Evolutionary conservation across 2,888 invertebrate genomes (phyloP), one percentile per base, ranked within the genome.

Genomic region (Cabera pusaria): DNA sequence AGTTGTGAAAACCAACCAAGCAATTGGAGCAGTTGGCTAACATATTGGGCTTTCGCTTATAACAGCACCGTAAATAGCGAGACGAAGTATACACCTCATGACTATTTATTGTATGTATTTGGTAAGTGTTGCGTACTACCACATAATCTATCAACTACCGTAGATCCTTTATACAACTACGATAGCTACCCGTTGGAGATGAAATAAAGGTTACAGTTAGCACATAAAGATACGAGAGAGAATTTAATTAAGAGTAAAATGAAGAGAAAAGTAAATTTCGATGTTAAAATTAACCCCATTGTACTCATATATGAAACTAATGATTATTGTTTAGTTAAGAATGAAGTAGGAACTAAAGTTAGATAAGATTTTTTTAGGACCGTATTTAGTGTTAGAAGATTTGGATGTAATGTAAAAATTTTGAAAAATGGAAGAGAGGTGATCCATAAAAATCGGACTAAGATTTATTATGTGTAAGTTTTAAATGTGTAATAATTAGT

Each of bases 371-470:
- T 26, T n/a, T 10, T 3, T 8, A 8, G 26, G 26, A 1, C 26
- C 26, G 5, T 26, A 17, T 17, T 2, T 17, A 8, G 17, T 26
- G 5, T 5, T 26, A 26, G 9, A 17, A 26, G 26, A 26, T 9
- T 24, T 24, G 14, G 24, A 14, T 2, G 5, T 5, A 24, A 14
- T 6, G 24, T 24, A 1, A 24, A 26, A 9, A 17, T 26, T 1
- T 5, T 6, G 1, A 26, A 14, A 3, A 14, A 14, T 14, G 7
- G 8, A 7, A 24, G 14, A 6, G 3, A 24, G 12, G 5, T 12
- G 14, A 7, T 24, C 4, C 24, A 24, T 24, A 24, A 24, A 14
- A 24, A 24, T 24, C n/a, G 24, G 3, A 24, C 24, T 1, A 24
- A 14, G n/a, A n/a, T n/a, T n/a, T n/a, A n/a, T n/a, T n/a, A n/a